Percentiles rank a stretch among this genome's conserved stretches.
These are phyloP conservation scores for Uria aalge DNA, from an alignment of 2,113 vertebrate species.

Conservation along the genomic window DNA sequence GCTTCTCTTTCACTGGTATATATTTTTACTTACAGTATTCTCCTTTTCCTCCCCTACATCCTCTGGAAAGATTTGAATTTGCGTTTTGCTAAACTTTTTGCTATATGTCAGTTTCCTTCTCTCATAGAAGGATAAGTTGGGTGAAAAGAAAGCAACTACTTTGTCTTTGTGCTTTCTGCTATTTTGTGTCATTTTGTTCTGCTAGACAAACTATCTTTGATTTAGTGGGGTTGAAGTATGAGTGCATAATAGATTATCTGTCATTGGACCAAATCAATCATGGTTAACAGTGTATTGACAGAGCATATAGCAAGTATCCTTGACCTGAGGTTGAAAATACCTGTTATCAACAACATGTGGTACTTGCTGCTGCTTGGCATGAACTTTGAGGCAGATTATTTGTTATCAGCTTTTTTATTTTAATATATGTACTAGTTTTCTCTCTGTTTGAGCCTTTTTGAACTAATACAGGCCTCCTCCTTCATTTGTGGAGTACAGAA, in stretches of 20 bases:
- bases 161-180: slow-evolving; percentile 33
- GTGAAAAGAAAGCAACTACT: neutral
- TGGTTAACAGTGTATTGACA: slow-evolving; percentile 60
- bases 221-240: slow-evolving; percentile 52
- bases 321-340: slow-evolving; percentile 63
- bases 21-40: neutral
- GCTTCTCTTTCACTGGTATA: neutral
- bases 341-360: slow-evolving; percentile 1
- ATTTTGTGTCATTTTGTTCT: slow-evolving; percentile 25
- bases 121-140: neutral
- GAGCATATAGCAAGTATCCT: slow-evolving; percentile 58
- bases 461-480: neutral
- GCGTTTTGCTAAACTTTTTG: neutral
- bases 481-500: neutral
- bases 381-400: neutral
- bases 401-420: neutral
- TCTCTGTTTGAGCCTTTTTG: neutral
- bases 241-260: slow-evolving; percentile 62
- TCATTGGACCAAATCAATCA: slow-evolving; percentile 48
- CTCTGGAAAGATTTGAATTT: neutral
- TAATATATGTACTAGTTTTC: neutral
- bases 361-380: neutral
- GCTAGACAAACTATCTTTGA: slow-evolving; percentile 40
- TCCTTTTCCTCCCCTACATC: neutral
- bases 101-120: neutral